A percentile compares a stretch with the other conserved stretches of the same genome.
phyloP scores from a whole-genome alignment of 2,113 vertebrate genomes.

The Fukomys damarensis region DNA sequence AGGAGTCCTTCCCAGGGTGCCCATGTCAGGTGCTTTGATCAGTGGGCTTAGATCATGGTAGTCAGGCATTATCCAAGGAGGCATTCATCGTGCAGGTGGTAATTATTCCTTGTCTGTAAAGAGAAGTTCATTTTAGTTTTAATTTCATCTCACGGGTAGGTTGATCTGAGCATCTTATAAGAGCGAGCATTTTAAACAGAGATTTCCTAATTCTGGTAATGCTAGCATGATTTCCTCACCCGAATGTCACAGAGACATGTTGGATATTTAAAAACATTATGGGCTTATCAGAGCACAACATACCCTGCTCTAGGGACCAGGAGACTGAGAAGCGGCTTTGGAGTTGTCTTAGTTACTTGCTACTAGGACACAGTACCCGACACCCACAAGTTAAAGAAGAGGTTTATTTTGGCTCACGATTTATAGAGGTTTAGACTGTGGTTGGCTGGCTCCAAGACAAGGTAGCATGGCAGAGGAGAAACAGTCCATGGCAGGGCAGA shows the following conservation, averaged over 20 bases:
- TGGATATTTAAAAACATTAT: background rate
- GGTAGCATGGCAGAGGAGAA: background rate
- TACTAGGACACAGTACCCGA: background rate
- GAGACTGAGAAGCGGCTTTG: background rate
- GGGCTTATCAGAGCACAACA: background rate
- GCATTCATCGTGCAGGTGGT: background rate
- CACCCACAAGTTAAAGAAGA: background rate
- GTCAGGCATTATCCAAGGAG: background rate
- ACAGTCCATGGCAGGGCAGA: background rate
- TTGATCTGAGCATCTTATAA: background rate
- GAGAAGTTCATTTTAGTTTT: background rate
- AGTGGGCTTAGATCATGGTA: background rate
- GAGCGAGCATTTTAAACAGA: background rate
- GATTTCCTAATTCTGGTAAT: background rate
- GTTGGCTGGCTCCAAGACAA: background rate
- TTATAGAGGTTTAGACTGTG: background rate
- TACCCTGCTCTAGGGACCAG: background rate
- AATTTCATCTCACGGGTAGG: background rate
- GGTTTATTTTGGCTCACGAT: background rate
- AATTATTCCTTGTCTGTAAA: background rate
- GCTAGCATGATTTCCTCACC: background rate
- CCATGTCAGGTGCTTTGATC: background rate
- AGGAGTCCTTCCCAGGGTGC: conserved; percentile 49
- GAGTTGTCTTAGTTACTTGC: background rate
- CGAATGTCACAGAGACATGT: background rate